Percentiles rank a stretch among this genome's conserved stretches.
Evolutionary conservation across 2,888 invertebrate genomes (phyloP).

Genomic region (Brachyptera risi): DNA sequence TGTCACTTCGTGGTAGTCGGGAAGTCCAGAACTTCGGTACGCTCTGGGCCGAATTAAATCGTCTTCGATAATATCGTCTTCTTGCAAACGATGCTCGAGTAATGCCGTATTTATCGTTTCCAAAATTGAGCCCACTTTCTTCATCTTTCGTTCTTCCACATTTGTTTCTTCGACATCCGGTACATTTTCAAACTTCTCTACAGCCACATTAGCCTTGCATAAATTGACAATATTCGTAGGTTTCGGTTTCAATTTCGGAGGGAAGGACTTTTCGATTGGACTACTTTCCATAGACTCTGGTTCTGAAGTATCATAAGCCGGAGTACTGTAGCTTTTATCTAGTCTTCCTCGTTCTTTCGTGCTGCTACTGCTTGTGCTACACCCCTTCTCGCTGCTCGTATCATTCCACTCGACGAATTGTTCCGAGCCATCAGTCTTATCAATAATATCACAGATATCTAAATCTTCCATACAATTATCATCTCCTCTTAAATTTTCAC

Average conservation of each 20-base stretch:
- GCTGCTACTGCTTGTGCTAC: background rate
- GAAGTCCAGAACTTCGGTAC: background rate
- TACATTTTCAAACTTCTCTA: background rate
- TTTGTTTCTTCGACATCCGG: background rate
- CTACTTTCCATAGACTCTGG: conserved; percentile 23
- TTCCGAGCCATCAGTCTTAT: conserved; percentile 1
- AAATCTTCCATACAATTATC: too few relatives aligned
- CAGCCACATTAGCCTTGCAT: background rate
- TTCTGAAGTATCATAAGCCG: conserved; percentile 65
- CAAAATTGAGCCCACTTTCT: conserved; percentile 35
- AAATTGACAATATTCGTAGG: too few relatives aligned
- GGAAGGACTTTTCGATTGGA: conserved; percentile 16
- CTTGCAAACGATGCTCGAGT: conserved; percentile 38
- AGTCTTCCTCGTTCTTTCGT: conserved; percentile 53
- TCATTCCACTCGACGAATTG: background rate
- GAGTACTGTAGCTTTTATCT: conserved; percentile 80
- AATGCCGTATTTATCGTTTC: conserved; percentile 45
- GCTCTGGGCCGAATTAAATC: background rate
- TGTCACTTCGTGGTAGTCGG: conserved; percentile 8
- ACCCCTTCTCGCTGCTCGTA: conserved; percentile 1
- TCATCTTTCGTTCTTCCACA: background rate
- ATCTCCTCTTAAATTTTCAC: background rate
- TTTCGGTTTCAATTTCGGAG: background rate
- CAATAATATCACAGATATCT: conserved; percentile 4
- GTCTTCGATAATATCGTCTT: conserved; percentile 19